Evolutionary conservation across 2,888 invertebrate species (phyloP).

Genomic region (Drosophila incognita): DNA sequence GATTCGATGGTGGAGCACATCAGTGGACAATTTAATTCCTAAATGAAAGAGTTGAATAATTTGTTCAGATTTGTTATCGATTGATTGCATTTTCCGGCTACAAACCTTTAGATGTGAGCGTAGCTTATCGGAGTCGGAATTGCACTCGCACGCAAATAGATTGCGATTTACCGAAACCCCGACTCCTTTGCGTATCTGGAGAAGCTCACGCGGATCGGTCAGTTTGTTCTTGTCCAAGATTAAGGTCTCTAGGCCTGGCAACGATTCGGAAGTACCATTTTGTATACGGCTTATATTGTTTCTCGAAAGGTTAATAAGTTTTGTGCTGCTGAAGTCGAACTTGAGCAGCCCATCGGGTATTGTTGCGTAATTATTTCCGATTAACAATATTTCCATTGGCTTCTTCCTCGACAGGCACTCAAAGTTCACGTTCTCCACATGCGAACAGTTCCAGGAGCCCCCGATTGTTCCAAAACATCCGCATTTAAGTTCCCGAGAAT

Average conservation of each 20-base stretch:
- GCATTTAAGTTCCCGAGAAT: not conserved
- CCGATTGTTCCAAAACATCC: not conserved
- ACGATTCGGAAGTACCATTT: not conserved
- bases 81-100: not conserved
- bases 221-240: constrained; percentile 1
- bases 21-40: fast-evolving
- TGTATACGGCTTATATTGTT: not conserved
- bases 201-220: not conserved
- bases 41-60: not conserved
- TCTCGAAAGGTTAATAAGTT: not conserved
- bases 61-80: not conserved
- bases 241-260: fast-evolving
- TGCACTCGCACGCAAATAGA: constrained; percentile 3
- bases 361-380: not conserved
- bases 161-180: not conserved
- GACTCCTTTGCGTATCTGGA: not conserved
- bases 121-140: not conserved
- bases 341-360: not conserved
- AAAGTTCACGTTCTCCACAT: not conserved
- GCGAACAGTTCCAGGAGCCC: constrained; percentile 1
- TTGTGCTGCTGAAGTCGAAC: not conserved
- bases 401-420: constrained; percentile 1
- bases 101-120: not conserved
- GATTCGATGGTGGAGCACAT: not conserved
- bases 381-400: not conserved